Base-by-base conservation (phyloP, 2,113 vertebrate species). In the Machaerirhynchus nigripectus region DNA sequence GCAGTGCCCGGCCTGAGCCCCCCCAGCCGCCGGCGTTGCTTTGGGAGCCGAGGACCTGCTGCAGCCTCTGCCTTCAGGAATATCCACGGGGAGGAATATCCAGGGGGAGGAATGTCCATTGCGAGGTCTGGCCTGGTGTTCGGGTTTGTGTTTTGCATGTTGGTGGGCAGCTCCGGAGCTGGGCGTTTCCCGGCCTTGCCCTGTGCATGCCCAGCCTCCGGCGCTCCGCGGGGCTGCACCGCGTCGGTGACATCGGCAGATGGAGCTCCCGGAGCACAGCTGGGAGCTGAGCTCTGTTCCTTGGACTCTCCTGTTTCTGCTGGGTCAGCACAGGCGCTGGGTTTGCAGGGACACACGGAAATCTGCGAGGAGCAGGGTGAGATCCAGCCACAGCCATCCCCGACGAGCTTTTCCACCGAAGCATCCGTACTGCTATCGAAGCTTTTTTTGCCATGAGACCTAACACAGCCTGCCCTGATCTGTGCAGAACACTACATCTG, bases 1-100 rank as follows among this genome's bases (percentile, higher is more conserved):
- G 42, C 2, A 0, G 4, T 14, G 27, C 22, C 13, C 1, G 0
- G n/a, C 23, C 0, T 5, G 3, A 17, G 81, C 8, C 59, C 61
- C 2, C 2, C 22, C 49, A 5, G 39, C 47, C 1, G 0, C 46
- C 3, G 4, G 2, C 1, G 3, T 4, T n/a, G 79, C 79, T 88
- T 7, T 37, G 53, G 35, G 83, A 86, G 10, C 64, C 37, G 10
- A 13, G 8, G 3, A 42, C 35, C 46, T 15, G 64, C 83, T 71
- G 85, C 85, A 70, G 64, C 2, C 80, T 87, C 91, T 68, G 79
- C 85, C 64, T 44, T 83, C 84, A 35, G 6, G 42, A 65, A 65
- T 19, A 64, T 64, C 94, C 85, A 3, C 2, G 20, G 65, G 1
- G 46, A 77, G 87, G 59, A 55, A 18, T 3, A 11, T 46, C 81